phyloP scores from a whole-genome alignment of 2,888 invertebrate genomes.

The Exephanes ischioxanthus region DNA sequence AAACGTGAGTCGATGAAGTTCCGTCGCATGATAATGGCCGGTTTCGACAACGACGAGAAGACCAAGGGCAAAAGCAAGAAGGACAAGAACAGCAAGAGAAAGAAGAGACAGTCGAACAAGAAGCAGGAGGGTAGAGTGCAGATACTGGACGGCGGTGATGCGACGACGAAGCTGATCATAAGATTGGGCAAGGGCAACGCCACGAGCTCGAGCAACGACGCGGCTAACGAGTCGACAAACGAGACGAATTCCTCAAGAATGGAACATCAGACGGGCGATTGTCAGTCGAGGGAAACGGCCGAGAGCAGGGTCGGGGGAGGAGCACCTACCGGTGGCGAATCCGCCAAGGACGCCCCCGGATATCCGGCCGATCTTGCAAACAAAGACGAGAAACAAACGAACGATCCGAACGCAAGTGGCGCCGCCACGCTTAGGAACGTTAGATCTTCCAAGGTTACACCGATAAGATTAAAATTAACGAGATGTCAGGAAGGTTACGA shows the following conservation, averaged over 20 bases:
- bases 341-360: conserved; percentile 70
- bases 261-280: conserved; percentile 30
- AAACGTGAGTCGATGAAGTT: conserved; percentile 95
- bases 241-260: conserved; percentile 33
- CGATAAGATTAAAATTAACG: conserved; percentile 93
- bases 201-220: conserved; percentile 23
- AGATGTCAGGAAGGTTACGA: conserved; percentile 92
- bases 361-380: conserved; percentile 78
- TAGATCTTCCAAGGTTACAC: conserved; percentile 90
- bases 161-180: conserved; percentile 91
- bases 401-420: conserved; percentile 58
- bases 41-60: conserved; percentile 90
- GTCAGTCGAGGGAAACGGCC: conserved; percentile 59
- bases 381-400: conserved; percentile 74
- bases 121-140: conserved; percentile 86
- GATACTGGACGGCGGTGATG: conserved; percentile 87
- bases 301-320: conserved; percentile 74
- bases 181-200: conserved; percentile 86
- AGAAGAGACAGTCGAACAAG: conserved; percentile 85
- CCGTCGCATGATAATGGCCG: conserved; percentile 93
- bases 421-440: conserved; percentile 86
- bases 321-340: conserved; percentile 71
- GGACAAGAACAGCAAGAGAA: conserved; percentile 87
- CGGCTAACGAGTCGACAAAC: conserved; percentile 46
- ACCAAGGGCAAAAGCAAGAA: conserved; percentile 84